Base-by-base conservation (phyloP, 2,888 invertebrate genomes). In the Elaeidobius kamerunicus region DNA sequence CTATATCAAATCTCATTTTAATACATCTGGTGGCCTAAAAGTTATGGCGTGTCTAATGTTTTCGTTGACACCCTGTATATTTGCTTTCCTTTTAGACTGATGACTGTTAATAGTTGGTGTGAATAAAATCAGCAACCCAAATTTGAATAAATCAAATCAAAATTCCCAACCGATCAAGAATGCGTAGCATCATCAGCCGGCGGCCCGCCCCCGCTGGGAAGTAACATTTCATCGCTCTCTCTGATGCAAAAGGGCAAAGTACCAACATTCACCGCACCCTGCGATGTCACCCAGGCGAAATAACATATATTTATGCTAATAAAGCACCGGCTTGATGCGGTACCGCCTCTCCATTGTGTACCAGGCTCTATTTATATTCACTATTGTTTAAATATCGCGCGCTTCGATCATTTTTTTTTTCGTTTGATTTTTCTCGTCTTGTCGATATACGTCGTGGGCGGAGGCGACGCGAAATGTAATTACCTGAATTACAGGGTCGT, bases 231-330 rank as follows among this genome's bases (percentile, higher is more conserved):
- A 48, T 48, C 48, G 32, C 34, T n/a, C n/a, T n/a, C n/a, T n/a
- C n/a, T n/a, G n/a, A n/a, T n/a, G n/a, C n/a, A n/a, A n/a, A n/a
- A n/a, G n/a, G 44, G 28, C 47, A 47, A 46, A 51, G 32, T 23
- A 28, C 28, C 12, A 41, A 41, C 27, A 28, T 35, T 35, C 12
- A 16, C 54, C 57, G 53, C 57, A 54, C 57, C 54, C 54, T 45
- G 41, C 60, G 62, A 64, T 64, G 63, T 63, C 63, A 64, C 63
- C 60, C 48, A n/a, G 58, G 60, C 59, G 59, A 64, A 65, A 65
- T 65, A 68, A 66, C 67, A 63, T 68, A 67, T 68, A 68, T 67
- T 68, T 68, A 68, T 68, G 68, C 65, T 68, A 68, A 68, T 68
- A 64, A 60, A 62, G 62, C 58, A 49, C 57, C 60, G 56, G 59